Percentiles rank a stretch among this genome's conserved stretches.
Evolutionary conservation across 2,797 vertebrate genomes (phyloP).

Genomic region (Myiotriccus ornatus): DNA sequence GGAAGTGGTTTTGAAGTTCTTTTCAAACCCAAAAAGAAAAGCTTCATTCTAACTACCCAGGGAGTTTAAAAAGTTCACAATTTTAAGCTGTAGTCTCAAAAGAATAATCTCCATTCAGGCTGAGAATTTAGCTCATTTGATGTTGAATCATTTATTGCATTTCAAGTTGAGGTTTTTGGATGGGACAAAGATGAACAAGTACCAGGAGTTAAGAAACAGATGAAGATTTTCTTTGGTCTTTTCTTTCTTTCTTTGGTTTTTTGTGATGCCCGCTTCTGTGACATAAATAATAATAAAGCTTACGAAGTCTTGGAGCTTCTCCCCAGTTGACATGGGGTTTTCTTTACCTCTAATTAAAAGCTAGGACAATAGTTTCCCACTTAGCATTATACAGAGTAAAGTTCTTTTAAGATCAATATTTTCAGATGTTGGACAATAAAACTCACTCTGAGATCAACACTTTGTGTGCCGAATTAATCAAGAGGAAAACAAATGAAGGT

Average conservation of each 20-base stretch:
- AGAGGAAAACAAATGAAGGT: background rate
- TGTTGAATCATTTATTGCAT: background rate
- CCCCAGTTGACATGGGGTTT: background rate
- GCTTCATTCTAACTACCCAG: background rate
- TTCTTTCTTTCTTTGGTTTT: background rate
- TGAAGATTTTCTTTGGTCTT: slow-evolving; percentile 12
- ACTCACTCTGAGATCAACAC: background rate
- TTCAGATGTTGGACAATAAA: background rate
- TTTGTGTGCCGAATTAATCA: background rate
- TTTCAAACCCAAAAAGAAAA: slow-evolving; percentile 53
- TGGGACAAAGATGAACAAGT: background rate
- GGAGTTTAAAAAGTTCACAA: background rate
- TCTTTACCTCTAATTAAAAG: slow-evolving; percentile 43
- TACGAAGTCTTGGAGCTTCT: background rate
- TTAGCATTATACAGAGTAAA: background rate
- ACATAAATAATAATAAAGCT: background rate
- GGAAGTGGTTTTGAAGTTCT: slow-evolving; percentile 39
- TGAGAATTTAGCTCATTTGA: slow-evolving; percentile 11
- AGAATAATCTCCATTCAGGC: slow-evolving; percentile 17
- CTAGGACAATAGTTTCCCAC: background rate
- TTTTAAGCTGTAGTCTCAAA: background rate
- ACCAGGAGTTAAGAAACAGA: background rate
- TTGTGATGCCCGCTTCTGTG: background rate
- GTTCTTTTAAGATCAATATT: background rate
- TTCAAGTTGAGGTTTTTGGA: slow-evolving; percentile 2